Evolutionary conservation across 2,113 vertebrate species (phyloP), one percentile per base, ranked within the genome.

Genomic region (Sterna hirundo): DNA sequence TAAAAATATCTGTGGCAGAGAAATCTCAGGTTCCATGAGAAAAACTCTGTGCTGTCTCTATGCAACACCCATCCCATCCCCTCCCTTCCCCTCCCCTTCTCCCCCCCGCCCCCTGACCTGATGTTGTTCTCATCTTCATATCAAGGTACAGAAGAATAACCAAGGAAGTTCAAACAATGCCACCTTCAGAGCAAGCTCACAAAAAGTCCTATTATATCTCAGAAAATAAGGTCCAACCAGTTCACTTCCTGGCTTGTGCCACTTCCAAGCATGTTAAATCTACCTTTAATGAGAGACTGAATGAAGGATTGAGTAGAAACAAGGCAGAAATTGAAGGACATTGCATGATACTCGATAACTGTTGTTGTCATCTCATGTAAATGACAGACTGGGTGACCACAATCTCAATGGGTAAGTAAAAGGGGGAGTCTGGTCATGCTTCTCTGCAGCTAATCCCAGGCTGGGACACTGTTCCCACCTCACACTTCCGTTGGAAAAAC

Each of bases 51-150:
- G 51, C 10, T 55, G 12, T 30, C 20, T 70, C 42, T 54, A 15
- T 52, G 15, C 2, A 10, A 20, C 10, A 23, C 13, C 18, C 27
- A 46, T 46, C 54, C 10, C 29, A 16, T 25, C 51, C 51, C 42
- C 42, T 42, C 42, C 42, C 42, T 42, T 42, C 42, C 42, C 42
- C 42, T 42, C 40, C 40, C 40, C 13, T 5, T 13, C 40, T 40
- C 12, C 40, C 40, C 40, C 40, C 19, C 19, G 5, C 9, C 3
- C 5, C 5, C 13, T 3, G 4, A 15, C 6, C n/a, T 26, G 25
- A 40, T 88, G 34, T 1, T 36, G 8, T 57, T 90, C 46, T 83
- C 16, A 49, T 58, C 47, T 62, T 89, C 76, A 13, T 29, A 60
- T 42, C 23, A 74, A 69, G 29, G 30, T 40, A 78, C 27, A 54